These are phyloP conservation scores for Thomomys bottae DNA, from an alignment of 2,113 vertebrate species.

Conservation along the genomic window DNA sequence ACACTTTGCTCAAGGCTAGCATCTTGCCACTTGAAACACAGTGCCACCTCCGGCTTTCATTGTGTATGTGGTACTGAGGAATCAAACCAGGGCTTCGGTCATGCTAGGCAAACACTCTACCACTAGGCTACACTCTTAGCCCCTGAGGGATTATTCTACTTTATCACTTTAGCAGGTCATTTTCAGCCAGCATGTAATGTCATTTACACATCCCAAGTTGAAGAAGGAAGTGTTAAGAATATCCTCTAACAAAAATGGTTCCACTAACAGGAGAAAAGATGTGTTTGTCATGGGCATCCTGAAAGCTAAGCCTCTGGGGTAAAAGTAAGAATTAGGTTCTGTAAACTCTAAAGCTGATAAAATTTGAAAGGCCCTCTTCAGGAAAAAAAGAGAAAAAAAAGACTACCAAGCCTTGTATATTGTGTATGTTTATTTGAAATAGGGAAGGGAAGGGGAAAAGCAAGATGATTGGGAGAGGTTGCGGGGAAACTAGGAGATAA, in stretches of 20 bases:
- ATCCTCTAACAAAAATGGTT: background rate
- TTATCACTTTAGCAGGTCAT: background rate
- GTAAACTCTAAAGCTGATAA: background rate
- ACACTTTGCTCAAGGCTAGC: no score
- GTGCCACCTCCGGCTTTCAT: no score
- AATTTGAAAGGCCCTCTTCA: background rate
- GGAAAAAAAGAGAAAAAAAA: background rate
- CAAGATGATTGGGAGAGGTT: no score
- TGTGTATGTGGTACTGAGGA: no score
- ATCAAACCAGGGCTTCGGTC: no score
- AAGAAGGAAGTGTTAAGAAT: conserved; percentile 1
- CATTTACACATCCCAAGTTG: background rate
- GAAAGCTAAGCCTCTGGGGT: background rate
- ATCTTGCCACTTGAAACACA: no score
- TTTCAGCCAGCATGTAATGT: background rate
- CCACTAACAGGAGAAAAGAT: background rate
- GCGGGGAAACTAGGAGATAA: no score
- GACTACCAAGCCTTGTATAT: no score
- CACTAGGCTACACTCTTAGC: background rate
- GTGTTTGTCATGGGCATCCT: background rate
- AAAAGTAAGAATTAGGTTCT: background rate
- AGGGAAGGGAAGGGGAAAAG: no score
- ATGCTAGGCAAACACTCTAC: no score
- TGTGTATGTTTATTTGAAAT: no score
- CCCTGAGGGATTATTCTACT: background rate